Conservation (phyloP, 2,797 vertebrate species). For the Linurgus olivaceus region DNA sequence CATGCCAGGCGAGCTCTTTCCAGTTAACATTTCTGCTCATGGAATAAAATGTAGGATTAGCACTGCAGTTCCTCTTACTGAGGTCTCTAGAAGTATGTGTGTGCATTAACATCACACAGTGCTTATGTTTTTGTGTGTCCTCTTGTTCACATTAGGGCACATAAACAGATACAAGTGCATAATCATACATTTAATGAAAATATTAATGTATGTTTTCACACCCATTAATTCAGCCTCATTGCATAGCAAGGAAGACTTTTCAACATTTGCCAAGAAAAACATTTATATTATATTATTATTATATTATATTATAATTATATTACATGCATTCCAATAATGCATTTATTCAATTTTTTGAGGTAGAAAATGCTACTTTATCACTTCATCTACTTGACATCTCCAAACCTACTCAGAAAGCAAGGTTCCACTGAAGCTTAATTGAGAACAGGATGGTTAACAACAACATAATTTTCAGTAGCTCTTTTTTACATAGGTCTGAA, state of each 20-base stretch:
- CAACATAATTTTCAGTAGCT: not conserved
- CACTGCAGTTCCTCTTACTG: not conserved
- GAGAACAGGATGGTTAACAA: not conserved
- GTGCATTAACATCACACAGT: not conserved
- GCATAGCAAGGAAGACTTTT: not conserved
- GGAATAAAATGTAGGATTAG: not conserved
- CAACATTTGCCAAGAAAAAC: not conserved
- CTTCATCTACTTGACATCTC: not conserved
- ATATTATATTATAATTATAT: too few relatives aligned
- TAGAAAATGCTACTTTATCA: not conserved
- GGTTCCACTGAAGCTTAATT: not conserved
- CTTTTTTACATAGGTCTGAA: not conserved
- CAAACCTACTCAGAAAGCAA: not conserved
- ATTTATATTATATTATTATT: too few relatives aligned
- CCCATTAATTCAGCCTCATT: not conserved
- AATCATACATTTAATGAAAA: not conserved
- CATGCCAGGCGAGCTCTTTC: fast-evolving
- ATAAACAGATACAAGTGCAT: not conserved
- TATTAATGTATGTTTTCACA: not conserved
- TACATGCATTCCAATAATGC: not conserved
- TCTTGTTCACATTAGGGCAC: not conserved
- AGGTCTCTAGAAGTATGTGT: not conserved
- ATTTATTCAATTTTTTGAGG: not conserved
- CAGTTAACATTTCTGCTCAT: not conserved
- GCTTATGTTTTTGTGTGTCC: not conserved